Base-by-base conservation (phyloP, 2,888 invertebrate species). In the Himalopsyche kuldschensis region DNA sequence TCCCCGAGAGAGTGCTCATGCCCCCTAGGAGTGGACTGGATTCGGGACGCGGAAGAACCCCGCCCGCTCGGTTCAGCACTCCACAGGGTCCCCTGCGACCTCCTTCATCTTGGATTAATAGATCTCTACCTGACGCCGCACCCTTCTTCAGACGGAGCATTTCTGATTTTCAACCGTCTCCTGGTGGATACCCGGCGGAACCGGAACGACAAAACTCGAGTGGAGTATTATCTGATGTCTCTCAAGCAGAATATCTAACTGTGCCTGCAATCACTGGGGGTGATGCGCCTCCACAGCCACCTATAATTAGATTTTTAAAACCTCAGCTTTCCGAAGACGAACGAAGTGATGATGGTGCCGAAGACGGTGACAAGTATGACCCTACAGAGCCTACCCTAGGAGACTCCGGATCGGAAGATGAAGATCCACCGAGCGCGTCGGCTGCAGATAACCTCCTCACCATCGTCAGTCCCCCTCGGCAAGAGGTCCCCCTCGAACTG, bases 351-450 rank as follows among this genome's bases (percentile, higher is more conserved):
- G 89, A 91, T 0, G 93, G 92, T 77, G 91, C 94, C 46, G 94
- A 94, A 75, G 94, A 92, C 87, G 90, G 91, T 0, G 92, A 93
- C 75, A 92, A 92, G 86, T 93, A 93, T 87, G 93, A 93, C 86
- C 93, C 93, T 11, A 92, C 91, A 10, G 92, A 92, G 85, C 92
- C 92, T 20, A 92, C 92, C 0, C 87, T 89, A 86, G 91, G 91
- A 86, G 91, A 91, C 85, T 89, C 89, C 75, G 89, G 89, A 85
- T 89, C 88, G 81, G 89, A 89, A 1, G 90, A 89, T 17, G 89
- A 88, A 3, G 87, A 20, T 75, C 69, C 76, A 41, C 85, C 48
- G 15, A 80, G 55, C 80, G 83, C 78, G 15, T 82, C 35, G 80
- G 32, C 79, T 78, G 35, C 80, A 69, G 86, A 81, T 55, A 81